Evolutionary conservation across 64 coral and sea anemone species (phyloP), one percentile per base, ranked within the genome.

Genomic region (Hydrozoanthus tunicans): DNA sequence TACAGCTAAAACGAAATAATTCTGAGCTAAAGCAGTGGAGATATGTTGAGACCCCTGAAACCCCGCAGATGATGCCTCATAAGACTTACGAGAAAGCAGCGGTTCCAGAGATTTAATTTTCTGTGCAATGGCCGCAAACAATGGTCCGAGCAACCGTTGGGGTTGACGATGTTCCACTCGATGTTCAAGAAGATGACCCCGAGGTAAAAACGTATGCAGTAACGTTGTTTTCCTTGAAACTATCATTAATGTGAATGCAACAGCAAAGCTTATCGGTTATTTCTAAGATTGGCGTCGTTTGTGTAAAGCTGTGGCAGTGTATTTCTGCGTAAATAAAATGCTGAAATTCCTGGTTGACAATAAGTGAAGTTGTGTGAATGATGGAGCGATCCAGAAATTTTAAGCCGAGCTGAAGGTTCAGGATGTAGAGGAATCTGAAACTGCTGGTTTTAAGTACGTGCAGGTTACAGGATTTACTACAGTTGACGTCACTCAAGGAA

Each of bases 241-340:
- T 25, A 53, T 2, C 1, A 62, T 76, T 6, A 43, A 79, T 27
- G 14, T 75, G 51, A 6, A 83, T 72, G 58, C 89, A 5, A 86
- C 81, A 20, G 60, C 14, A 62, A 91, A 62, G 55, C 61, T 94
- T 26, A 90, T 94, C 4, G 70, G 62, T 56, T 80, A 82, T 10
- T 77, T 91, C 32, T 91, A 89, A 4, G 77, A 67, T 43, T 94
- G 89, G 89, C 51, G 79, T 77, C 81, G 81, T 51, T 51, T 94
- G 64, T 66, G 79, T 58, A 85, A 83, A 79, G 80, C 93, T n/a
- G 81, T 91, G 15, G 93, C 89, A 5, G 81, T 74, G 53, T 86
- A 86, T 57, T 51, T 94, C 32, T 59, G 86, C 56, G 61, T 93
- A 17, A 88, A 88, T 7, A 64, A 81, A 69, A 70, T 91, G 78